Conservation (phyloP, 1,140 invertebrate genomes). For the Paracyclopina nana region DNA sequence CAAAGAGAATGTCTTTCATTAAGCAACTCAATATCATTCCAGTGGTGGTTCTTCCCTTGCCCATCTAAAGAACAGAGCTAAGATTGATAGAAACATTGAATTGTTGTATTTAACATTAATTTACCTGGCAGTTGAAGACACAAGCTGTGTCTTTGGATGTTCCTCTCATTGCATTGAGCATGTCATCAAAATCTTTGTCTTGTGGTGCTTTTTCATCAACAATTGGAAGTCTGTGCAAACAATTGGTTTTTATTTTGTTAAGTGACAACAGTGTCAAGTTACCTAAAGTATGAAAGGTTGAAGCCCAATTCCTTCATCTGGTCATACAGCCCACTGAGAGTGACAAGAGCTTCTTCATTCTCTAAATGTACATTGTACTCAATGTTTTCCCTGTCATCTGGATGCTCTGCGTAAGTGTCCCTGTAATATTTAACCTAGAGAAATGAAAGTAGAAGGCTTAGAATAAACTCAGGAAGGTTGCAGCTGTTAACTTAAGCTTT, state of each 20-base stretch:
- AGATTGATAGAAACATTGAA: no score
- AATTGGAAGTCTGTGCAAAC: conserved; percentile 7
- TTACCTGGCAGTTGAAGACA: conserved; percentile 17
- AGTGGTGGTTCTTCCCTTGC: conserved; percentile 16
- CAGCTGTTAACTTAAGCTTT: no score
- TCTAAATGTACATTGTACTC: conserved; percentile 13
- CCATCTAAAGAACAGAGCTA: conserved; percentile 17
- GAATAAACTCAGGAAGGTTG: no score
- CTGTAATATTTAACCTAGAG: conserved; percentile 9
- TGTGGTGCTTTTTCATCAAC: conserved; percentile 15
- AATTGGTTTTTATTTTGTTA: neutral
- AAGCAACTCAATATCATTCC: conserved; percentile 12
- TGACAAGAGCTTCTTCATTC: conserved; percentile 2
- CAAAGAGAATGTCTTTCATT: conserved; percentile 9
- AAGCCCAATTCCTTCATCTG: conserved; percentile 5
- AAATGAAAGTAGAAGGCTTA: neutral
- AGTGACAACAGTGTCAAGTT: neutral
- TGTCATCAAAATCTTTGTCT: conserved; percentile 9
- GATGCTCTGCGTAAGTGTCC: conserved; percentile 16
- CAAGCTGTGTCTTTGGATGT: conserved; percentile 1
- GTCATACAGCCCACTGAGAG: conserved; percentile 8
- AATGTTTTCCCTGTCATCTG: conserved; percentile 16
- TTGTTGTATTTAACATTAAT: no score
- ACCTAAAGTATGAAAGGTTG: conserved; percentile 1
- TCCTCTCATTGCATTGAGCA: neutral